Evolutionary conservation across 2,113 vertebrate genomes (phyloP).

Genomic region (Dicerorhinus sumatrensis): DNA sequence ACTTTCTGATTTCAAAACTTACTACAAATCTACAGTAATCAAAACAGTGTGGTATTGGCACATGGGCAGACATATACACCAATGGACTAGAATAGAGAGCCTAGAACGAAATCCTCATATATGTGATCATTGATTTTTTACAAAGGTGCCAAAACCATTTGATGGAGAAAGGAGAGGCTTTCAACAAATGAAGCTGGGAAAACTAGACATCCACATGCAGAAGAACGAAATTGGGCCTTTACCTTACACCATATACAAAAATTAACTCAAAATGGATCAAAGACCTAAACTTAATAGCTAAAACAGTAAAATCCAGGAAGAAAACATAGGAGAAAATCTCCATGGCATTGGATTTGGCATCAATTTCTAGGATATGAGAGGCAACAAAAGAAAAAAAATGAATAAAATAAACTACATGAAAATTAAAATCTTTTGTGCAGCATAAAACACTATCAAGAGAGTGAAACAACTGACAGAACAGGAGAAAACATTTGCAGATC

Average conservation of each 20-base stretch:
- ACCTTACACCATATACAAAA: background rate
- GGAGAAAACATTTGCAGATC: background rate
- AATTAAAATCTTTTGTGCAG: background rate
- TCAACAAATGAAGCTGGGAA: background rate
- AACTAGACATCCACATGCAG: background rate
- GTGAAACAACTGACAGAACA: background rate
- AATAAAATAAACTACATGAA: background rate
- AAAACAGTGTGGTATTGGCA: background rate
- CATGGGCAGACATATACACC: background rate
- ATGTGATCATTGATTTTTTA: background rate
- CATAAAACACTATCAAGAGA: background rate
- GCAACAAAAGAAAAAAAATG: background rate
- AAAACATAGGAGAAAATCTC: background rate
- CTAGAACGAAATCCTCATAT: background rate
- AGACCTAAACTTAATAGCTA: background rate
- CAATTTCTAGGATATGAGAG: background rate
- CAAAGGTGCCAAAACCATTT: background rate
- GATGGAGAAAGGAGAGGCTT: background rate
- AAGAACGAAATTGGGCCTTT: background rate
- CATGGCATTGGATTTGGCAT: background rate
- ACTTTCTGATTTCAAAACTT: background rate
- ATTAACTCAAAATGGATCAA: background rate
- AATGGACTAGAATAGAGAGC: background rate
- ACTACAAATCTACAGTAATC: background rate
- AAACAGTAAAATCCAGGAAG: background rate